Evolutionary conservation across 1,140 invertebrate genomes (phyloP).

Genomic region (Cydia splendana): DNA sequence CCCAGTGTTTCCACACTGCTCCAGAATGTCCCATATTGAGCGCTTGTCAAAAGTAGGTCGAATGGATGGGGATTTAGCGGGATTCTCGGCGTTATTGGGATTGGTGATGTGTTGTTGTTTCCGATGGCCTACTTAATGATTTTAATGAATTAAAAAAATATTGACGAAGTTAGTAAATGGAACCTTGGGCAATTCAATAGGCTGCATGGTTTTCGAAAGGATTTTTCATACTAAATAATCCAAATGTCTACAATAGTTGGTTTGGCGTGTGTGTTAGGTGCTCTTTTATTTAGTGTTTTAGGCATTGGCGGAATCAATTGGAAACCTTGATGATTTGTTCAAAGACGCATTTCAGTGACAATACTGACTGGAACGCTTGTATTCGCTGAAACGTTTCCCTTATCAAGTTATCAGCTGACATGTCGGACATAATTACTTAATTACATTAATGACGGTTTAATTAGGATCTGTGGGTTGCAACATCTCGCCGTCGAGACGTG

Average conservation of each 20-base stretch:
- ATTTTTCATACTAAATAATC: no score
- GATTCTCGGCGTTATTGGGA: background rate
- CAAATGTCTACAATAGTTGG: no score
- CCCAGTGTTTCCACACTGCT: background rate
- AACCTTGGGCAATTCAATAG: no score
- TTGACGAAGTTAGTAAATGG: no score
- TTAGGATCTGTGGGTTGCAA: background rate
- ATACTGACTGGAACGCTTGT: background rate
- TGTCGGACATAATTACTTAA: background rate
- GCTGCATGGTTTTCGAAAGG: no score
- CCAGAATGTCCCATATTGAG: conserved; percentile 10
- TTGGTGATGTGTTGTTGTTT: background rate
- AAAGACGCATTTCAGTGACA: background rate
- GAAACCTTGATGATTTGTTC: no score
- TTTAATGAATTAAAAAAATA: background rate
- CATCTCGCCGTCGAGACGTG: background rate
- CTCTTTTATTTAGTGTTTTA: no score
- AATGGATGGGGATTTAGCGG: background rate
- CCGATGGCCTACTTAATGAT: background rate
- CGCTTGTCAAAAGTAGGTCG: background rate
- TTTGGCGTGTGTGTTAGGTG: no score
- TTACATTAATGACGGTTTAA: conserved; percentile 2
- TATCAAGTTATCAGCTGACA: background rate
- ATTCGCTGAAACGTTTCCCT: background rate
- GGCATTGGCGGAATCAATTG: no score